Percentiles rank a stretch among this genome's conserved stretches.
phyloP scores from a whole-genome alignment of 2,888 invertebrate genomes.

The Spodoptera exigua region DNA sequence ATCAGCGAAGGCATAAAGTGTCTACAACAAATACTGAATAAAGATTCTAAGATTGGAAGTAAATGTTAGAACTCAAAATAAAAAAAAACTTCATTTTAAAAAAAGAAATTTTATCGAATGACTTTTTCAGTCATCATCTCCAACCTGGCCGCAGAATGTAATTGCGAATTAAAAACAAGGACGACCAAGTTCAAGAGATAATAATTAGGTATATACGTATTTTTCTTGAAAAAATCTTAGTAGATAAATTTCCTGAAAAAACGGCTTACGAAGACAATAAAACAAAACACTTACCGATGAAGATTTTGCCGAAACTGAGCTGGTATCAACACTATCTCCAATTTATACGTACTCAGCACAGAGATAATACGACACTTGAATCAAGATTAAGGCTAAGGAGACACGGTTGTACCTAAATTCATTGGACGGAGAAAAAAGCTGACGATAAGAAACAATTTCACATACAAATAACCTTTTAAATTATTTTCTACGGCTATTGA shows the following conservation, averaged over 20 bases:
- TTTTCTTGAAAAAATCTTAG: neutral
- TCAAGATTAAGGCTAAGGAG: constrained; percentile 28
- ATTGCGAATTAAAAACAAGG: too few relatives aligned
- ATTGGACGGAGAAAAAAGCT: neutral
- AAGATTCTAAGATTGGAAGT: too few relatives aligned
- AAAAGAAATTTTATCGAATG: too few relatives aligned
- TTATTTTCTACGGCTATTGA: too few relatives aligned
- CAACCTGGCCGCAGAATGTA: too few relatives aligned
- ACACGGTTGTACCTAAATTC: constrained; percentile 13
- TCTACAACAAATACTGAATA: too few relatives aligned
- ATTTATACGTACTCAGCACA: constrained; percentile 51
- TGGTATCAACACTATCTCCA: constrained; percentile 19
- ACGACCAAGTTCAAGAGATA: too few relatives aligned
- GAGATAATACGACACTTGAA: constrained; percentile 30
- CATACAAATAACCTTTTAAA: constrained; percentile 4
- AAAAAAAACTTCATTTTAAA: too few relatives aligned
- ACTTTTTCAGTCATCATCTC: neutral
- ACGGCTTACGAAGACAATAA: neutral
- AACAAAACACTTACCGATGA: constrained; percentile 43
- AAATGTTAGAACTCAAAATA: too few relatives aligned
- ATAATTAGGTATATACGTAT: neutral
- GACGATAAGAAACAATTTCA: constrained; percentile 5
- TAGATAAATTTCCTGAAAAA: too few relatives aligned
- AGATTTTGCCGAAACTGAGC: constrained; percentile 31
- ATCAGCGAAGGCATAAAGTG: too few relatives aligned